Base-by-base conservation (phyloP, 2,888 invertebrate species). In the Leucania comma region DNA sequence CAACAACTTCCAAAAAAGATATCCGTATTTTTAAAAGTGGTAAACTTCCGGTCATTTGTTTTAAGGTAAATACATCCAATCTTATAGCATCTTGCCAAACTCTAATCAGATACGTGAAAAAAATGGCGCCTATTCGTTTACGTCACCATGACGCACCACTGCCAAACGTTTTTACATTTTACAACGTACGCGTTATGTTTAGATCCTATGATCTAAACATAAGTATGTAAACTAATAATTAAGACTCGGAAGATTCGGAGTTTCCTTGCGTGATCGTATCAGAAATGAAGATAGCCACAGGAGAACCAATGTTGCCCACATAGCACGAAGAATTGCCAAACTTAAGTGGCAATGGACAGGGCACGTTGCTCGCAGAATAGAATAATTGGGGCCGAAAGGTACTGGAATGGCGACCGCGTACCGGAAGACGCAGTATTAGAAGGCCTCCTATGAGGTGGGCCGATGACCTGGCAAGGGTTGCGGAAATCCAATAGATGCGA, bases 91-190 rank as follows among this genome's bases (percentile, higher is more conserved):
- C 67, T 67, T 59, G 56, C 46, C 38, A 70, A 81, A 84, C 71
- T 82, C 78, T 68, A 66, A 82, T 83, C 84, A 84, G 79, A 84
- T 81, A 79, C 79, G 75, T 84, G 67, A 61, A 65, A 82, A 59
- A 75, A 81, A 82, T 79, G 69, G 65, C 59, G 32, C 26, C 69
- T 61, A 82, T 82, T 74, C 68, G 73, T 82, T 54, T 29, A 74
- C 66, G 82, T 76, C 80, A 63, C 57, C 65, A 32, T 53, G 29
- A 53, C 66, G 12, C 62, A 35, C 65, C 60, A 67, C 61, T 48
- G 59, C 67, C 70, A n/a, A n/a, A n/a, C n/a, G n/a, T n/a, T n/a
- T n/a, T 66, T 67, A 75, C 70, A 65, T 84, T 78, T 80, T 68
- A 57, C 24, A 60, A 59, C 61, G 51, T 29, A 59, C 42, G 29